Evolutionary conservation across 2,797 vertebrate genomes (phyloP).

Genomic region (Luscinia luscinia): DNA sequence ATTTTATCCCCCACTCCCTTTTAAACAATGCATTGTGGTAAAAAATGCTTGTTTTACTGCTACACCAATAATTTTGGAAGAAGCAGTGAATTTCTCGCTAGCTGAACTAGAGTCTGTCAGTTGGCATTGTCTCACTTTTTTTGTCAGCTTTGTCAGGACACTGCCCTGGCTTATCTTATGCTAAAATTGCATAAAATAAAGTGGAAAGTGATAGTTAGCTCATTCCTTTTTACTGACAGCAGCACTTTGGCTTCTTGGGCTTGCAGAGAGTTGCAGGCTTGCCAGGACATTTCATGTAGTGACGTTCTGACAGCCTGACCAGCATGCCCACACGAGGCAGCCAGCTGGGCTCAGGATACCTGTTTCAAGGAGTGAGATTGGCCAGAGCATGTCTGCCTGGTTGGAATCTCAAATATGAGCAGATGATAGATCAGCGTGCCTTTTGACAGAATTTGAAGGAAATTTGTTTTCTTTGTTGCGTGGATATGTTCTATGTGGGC

Average conservation of each 20-base stretch:
- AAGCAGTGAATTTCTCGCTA: not conserved
- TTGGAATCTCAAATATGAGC: slow-evolving; percentile 33
- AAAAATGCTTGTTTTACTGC: not conserved
- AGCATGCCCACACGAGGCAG: not conserved
- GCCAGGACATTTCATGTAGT: not conserved
- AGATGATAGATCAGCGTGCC: slow-evolving; percentile 26
- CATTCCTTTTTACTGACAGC: slow-evolving; percentile 29
- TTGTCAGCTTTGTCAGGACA: slow-evolving; percentile 4
- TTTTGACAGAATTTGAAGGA: slow-evolving; percentile 32
- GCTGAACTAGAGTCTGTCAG: not conserved
- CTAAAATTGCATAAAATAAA: not conserved
- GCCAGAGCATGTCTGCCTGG: not conserved
- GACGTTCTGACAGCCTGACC: not conserved
- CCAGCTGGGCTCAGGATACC: slow-evolving; percentile 18
- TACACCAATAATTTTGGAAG: not conserved
- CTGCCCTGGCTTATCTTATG: not conserved
- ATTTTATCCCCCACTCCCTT: not conserved
- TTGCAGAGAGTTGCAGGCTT: not conserved
- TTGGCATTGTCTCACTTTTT: not conserved
- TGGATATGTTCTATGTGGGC: not conserved
- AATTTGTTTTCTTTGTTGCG: not conserved
- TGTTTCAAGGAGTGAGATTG: not conserved
- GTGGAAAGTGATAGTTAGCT: not conserved
- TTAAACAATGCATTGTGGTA: not conserved
- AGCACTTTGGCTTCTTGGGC: not conserved